Conservation (phyloP, 2,797 vertebrate species). For the Anguilla anguilla region DNA sequence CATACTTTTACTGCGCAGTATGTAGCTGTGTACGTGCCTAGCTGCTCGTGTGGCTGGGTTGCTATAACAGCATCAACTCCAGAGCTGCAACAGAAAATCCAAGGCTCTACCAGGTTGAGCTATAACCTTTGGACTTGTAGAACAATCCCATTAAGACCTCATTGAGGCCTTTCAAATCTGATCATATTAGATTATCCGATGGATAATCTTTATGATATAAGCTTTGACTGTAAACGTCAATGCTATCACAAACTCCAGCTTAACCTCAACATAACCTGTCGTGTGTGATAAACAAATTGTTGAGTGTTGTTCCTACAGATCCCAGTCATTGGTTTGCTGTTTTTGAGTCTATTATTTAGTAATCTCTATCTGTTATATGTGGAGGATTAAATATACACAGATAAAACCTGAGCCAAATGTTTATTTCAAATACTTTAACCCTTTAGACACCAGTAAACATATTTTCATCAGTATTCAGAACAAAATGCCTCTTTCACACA, state of each 20-base stretch:
- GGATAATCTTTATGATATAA: neutral
- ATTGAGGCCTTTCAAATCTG: neutral
- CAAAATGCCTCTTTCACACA: no score
- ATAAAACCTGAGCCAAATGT: no score
- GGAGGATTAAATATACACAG: no score
- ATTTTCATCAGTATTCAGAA: no score
- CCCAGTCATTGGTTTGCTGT: neutral
- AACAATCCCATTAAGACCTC: neutral
- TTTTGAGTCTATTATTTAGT: neutral
- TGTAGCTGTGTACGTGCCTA: neutral
- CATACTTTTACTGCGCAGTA: neutral
- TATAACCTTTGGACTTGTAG: neutral
- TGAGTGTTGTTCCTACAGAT: neutral
- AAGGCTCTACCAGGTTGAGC: neutral
- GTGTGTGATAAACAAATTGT: neutral
- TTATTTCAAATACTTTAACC: no score
- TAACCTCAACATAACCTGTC: neutral
- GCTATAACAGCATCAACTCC: neutral
- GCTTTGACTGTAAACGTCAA: neutral
- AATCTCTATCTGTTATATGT: neutral
- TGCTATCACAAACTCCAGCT: neutral
- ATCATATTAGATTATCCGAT: neutral
- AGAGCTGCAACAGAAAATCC: neutral
- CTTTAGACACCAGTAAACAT: no score
- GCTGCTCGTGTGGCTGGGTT: neutral